Evolutionary conservation across 2,888 invertebrate genomes (phyloP), one percentile per base, ranked within the genome.

Genomic region (Heteropelma amictum): DNA sequence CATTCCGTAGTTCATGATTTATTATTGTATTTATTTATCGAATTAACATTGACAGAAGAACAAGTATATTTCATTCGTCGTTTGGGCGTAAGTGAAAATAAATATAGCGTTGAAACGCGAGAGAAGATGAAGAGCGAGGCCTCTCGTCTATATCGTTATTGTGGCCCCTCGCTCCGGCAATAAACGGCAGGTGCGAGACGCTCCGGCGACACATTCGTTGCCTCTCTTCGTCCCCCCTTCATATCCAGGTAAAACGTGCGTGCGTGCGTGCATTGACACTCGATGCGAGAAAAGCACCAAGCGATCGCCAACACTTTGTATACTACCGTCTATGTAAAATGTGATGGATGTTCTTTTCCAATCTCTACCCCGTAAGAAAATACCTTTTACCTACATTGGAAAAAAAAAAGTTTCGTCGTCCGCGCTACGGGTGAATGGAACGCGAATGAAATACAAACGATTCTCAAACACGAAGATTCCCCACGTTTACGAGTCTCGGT

Each of bases 111-210:
- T 49, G 53, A 60, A 53, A 21, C 5, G 19, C 47, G 68, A 12
- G 47, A 64, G 47, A 42, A 67, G 60, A 65, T 35, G 51, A 73
- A 71, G 71, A 68, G 67, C 40, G 71, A 58, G 65, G 49, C 61
- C 65, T 75, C 69, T 69, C 69, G 60, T 63, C 61, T 71, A 77
- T 77, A n/a, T n/a, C n/a, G n/a, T n/a, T n/a, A n/a, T n/a, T n/a
- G n/a, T n/a, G n/a, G n/a, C n/a, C n/a, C n/a, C n/a, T n/a, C n/a
- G n/a, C n/a, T n/a, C n/a, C n/a, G n/a, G n/a, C n/a, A n/a, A n/a
- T n/a, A 67, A 78, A 78, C 82, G 83, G 85, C 86, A 86, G 86
- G 86, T 86, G 86, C 82, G 81, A 84, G 85, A 83, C 74, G 81
- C 80, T 69, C 58, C 65, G 78, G 72, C 76, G 76, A 77, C 77